These are phyloP conservation scores for Poeciliopsis gracilis DNA, from an alignment of 2,797 vertebrate species.

Conservation along the genomic window DNA sequence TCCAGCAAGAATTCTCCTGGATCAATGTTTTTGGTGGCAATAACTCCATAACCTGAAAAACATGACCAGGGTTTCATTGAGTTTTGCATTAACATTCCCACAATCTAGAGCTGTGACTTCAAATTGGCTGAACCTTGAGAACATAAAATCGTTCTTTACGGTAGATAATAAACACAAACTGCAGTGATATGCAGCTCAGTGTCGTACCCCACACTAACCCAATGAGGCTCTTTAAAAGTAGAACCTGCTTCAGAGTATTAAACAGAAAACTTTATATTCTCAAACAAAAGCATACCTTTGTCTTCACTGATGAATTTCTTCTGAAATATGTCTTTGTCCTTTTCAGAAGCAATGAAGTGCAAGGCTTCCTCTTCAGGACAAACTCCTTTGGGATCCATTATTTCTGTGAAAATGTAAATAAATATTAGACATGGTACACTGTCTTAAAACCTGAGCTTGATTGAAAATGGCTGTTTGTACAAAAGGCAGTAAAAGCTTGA, in stretches of 20 bases:
- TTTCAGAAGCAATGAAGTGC: constrained; percentile 5
- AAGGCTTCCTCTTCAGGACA: not conserved
- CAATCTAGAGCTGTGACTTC: no score
- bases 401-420: not conserved
- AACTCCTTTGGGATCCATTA: not conserved
- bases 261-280: no score
- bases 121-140: no score
- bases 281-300: not conserved
- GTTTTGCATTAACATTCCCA: no score
- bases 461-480: not conserved
- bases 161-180: no score
- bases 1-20: constrained; percentile 4
- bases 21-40: constrained; percentile 1
- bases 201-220: no score
- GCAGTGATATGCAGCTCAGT: no score
- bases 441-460: not conserved
- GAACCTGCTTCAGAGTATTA: no score
- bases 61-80: no score
- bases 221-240: no score
- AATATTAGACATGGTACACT: not conserved
- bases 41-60: not conserved
- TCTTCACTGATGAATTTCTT: constrained; percentile 1
- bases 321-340: constrained; percentile 6
- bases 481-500: not conserved
- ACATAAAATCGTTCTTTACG: no score